Conservation (phyloP, 2,797 vertebrate genomes). For the Eulemur albifrons region DNA sequence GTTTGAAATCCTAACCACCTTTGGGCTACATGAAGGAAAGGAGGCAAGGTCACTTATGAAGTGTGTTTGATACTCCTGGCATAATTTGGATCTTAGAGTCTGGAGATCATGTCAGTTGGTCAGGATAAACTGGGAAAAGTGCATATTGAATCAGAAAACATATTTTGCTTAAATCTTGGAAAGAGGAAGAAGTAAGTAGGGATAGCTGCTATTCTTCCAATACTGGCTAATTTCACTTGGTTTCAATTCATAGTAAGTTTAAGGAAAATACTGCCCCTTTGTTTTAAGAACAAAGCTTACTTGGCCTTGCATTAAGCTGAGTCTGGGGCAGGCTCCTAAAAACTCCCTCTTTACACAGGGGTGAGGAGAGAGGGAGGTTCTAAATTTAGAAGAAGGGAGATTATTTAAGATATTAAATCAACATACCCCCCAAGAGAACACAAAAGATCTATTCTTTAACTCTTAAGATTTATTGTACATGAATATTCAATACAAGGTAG, state of each 20-base stretch:
- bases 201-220: neutral
- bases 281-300: neutral
- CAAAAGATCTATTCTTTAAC: fast-evolving
- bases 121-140: neutral
- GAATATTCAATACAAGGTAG: neutral
- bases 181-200: constrained; percentile 26
- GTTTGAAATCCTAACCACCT: neutral
- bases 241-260: constrained; percentile 20
- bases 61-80: neutral
- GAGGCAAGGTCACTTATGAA: neutral
- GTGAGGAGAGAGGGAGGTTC: neutral
- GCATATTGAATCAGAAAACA: neutral
- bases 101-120: neutral
- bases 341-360: neutral
- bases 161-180: neutral
- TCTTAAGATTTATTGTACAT: neutral
- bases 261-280: neutral
- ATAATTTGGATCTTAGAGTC: constrained; percentile 14
- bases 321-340: neutral
- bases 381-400: neutral
- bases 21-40: neutral
- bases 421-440: fast-evolving
- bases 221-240: neutral
- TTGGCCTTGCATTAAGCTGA: neutral
- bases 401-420: neutral